A percentile compares a stretch with the other conserved stretches of the same genome.
These are phyloP conservation scores for Rhogogaster chlorosoma DNA, from an alignment of 2,888 invertebrate species.

Conservation along the genomic window DNA sequence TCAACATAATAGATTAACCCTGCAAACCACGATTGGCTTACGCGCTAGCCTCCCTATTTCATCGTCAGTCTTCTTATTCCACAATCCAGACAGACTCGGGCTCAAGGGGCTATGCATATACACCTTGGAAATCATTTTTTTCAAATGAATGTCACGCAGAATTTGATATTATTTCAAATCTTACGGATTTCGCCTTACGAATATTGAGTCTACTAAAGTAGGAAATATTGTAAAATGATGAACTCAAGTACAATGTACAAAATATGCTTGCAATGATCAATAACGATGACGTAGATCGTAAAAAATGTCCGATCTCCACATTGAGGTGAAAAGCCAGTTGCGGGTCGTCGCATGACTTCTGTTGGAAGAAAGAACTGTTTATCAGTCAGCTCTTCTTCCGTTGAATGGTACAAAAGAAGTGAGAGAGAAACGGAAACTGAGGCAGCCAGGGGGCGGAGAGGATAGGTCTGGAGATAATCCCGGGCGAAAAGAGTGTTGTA, in stretches of 20 bases:
- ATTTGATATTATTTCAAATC: too few species aligned
- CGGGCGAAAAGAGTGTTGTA: slow-evolving; percentile 62
- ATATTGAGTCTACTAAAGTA: too few species aligned
- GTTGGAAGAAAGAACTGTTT: slow-evolving; percentile 9
- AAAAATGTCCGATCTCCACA: not conserved
- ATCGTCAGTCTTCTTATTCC: not conserved
- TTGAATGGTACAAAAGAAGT: slow-evolving; percentile 40
- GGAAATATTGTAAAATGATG: too few species aligned
- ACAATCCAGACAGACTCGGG: not conserved
- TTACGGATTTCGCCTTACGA: too few species aligned
- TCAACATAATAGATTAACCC: slow-evolving; percentile 33
- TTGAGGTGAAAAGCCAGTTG: not conserved
- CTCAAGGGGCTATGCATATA: not conserved
- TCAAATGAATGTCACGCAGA: too few species aligned
- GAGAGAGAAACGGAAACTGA: not conserved
- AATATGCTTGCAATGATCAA: not conserved
- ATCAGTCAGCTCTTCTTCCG: slow-evolving; percentile 10
- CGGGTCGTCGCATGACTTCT: not conserved
- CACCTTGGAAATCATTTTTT: not conserved
- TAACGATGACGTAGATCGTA: not conserved
- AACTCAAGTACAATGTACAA: too few species aligned
- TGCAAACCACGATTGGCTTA: not conserved
- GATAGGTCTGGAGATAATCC: slow-evolving; percentile 45
- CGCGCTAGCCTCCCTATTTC: not conserved
- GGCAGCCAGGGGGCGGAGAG: not conserved